Evolutionary conservation across 2,797 vertebrate genomes (phyloP), one percentile per base, ranked within the genome.

Genomic region (Natrix natrix): DNA sequence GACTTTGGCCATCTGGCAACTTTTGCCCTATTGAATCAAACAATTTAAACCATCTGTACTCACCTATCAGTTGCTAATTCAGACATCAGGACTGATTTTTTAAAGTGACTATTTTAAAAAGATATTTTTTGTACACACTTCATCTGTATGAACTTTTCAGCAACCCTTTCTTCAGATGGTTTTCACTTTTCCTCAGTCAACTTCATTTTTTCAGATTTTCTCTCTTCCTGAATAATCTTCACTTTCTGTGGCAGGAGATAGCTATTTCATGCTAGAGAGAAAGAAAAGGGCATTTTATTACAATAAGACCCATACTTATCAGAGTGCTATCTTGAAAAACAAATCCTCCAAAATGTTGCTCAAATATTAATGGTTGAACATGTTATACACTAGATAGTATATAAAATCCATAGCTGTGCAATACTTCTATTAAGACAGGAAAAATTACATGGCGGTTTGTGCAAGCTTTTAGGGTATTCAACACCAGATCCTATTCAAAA

Each of bases 41-140:
- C 78, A 93, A 69, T 54, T 28, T 69, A 93, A 66, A 57, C 78
- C 92, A 74, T 91, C 89, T 93, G 92, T 69, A 87, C 52, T 87
- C 22, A 93, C 55, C 59, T 66, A 93, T 56, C 60, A 87, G 52
- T 86, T 90, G 52, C 52, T 90, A 66, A 63, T 14, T n/a, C 14
- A 56, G 32, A 52, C 61, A 92, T n/a, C 87, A 74, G 26, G 20
- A 32, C 3, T 16, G 16, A 8, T 24, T 22, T 59, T 43, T 87
- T 66, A 8, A 12, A 89, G 4, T 11, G 0, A 4, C 14, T 86
- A 66, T 37, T 87, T n/a, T 57, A 69, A 2, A 88, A 2, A 37
- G 52, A 69, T 3, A 12, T 37, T 90, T 28, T 86, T 43, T 86
- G 14, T n/a, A 57, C 3, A 86, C 16, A 22, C 11, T 43, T 66